These are phyloP conservation scores for Peribatodes rhomboidaria DNA, from an alignment of 2,888 invertebrate genomes.

Conservation along the genomic window DNA sequence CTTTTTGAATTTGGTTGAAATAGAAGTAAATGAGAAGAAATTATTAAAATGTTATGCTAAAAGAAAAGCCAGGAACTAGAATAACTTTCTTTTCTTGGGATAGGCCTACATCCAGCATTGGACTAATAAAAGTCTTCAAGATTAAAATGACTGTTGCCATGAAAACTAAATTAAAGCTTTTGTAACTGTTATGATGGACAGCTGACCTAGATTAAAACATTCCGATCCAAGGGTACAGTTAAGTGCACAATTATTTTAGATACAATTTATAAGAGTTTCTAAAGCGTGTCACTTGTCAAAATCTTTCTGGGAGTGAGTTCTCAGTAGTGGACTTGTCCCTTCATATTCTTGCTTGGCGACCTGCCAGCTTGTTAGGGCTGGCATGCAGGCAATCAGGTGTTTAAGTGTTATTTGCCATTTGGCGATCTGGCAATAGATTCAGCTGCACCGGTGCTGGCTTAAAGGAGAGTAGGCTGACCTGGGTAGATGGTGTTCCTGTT, in stretches of 20 bases:
- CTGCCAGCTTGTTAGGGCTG: conserved; percentile 48
- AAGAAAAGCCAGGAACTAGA: too few species aligned
- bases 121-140: not conserved
- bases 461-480: conserved; percentile 6
- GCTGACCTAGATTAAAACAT: conserved; percentile 16
- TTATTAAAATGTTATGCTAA: too few species aligned
- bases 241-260: conserved; percentile 26
- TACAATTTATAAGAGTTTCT: conserved; percentile 23
- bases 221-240: conserved; percentile 15
- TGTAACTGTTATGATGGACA: conserved; percentile 15
- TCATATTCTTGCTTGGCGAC: conserved; percentile 43
- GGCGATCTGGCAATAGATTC: conserved; percentile 39
- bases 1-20: too few species aligned
- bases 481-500: conserved; percentile 15
- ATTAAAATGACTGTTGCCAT: not conserved
- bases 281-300: conserved; percentile 25
- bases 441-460: conserved; percentile 18
- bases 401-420: conserved; percentile 59
- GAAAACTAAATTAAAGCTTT: conserved; percentile 11
- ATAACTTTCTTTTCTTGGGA: not conserved
- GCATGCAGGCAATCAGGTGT: conserved; percentile 56
- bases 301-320: conserved; percentile 13
- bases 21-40: too few species aligned
- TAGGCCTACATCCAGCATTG: not conserved
- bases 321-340: conserved; percentile 26